Evolutionary conservation across 92 coral and sea anemone genomes (phyloP).

Genomic region (Parazoanthus swiftii): DNA sequence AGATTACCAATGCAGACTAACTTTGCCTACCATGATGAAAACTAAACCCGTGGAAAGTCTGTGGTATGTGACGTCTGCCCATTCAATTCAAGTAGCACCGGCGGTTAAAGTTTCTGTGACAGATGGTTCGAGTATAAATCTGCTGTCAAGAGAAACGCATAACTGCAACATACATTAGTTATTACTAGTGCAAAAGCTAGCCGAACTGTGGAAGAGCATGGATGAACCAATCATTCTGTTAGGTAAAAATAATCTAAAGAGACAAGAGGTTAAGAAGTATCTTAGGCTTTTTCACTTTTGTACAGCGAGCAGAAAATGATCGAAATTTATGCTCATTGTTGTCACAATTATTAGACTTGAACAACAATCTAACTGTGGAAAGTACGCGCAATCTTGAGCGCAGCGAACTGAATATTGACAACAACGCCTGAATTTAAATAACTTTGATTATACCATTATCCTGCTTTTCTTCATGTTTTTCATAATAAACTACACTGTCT

Average conservation of each 20-base stretch:
- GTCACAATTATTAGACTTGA: neutral
- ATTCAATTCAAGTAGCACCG: neutral
- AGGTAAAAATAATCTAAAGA: neutral
- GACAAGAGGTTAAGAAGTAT: neutral
- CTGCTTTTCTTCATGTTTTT: too few relatives aligned
- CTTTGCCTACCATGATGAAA: neutral
- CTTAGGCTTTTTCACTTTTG: neutral
- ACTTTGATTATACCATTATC: neutral
- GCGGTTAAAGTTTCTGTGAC: conserved; percentile 29
- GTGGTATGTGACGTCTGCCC: too few relatives aligned
- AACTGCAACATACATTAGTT: neutral
- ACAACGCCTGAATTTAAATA: neutral
- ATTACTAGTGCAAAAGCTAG: neutral
- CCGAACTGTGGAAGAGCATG: too few relatives aligned
- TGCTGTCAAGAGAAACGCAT: conserved; percentile 23
- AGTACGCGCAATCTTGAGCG: neutral
- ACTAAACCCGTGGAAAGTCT: neutral
- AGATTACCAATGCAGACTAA: neutral
- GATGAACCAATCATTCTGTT: neutral
- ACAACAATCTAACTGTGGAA: neutral
- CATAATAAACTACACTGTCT: neutral
- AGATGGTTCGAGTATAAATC: conserved; percentile 24
- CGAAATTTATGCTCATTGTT: neutral
- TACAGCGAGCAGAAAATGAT: neutral
- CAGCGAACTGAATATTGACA: neutral